A percentile compares a stretch with the other conserved stretches of the same genome.
These are phyloP conservation scores for Malurus cyaneus DNA, from an alignment of 2,113 vertebrate genomes.

Conservation along the genomic window DNA sequence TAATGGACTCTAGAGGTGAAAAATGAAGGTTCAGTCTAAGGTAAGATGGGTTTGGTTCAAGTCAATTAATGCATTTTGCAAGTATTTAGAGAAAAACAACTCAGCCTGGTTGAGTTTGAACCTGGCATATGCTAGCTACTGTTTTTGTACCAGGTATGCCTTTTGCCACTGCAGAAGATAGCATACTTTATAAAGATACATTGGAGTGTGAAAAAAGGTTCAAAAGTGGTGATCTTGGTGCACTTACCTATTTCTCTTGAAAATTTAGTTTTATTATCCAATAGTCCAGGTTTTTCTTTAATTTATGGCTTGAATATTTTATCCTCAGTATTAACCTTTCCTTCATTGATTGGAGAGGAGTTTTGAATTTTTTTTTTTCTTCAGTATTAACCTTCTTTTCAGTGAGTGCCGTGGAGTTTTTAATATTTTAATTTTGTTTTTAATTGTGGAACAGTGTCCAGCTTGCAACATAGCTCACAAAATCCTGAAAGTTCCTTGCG, in stretches of 20 bases:
- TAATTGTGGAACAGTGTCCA: not conserved
- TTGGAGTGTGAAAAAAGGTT: not conserved
- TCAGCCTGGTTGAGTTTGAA: not conserved
- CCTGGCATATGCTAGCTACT: not conserved
- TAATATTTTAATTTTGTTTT: no score
- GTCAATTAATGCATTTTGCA: not conserved
- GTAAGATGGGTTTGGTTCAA: not conserved
- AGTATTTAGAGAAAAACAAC: not conserved
- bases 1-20: not conserved
- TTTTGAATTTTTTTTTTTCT: not conserved
- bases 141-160: not conserved
- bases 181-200: not conserved
- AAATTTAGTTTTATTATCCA: not conserved
- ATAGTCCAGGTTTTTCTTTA: not conserved
- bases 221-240: not conserved
- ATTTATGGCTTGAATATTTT: not conserved
- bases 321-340: not conserved
- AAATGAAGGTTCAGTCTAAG: not conserved
- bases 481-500: not conserved
- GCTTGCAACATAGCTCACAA: not conserved
- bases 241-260: not conserved
- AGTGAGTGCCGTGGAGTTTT: not conserved
- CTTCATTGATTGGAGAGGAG: not conserved
- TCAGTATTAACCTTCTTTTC: not conserved
- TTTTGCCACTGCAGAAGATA: not conserved